Conservation (phyloP, 1,140 invertebrate species). For the Piezodorus guildinii region DNA sequence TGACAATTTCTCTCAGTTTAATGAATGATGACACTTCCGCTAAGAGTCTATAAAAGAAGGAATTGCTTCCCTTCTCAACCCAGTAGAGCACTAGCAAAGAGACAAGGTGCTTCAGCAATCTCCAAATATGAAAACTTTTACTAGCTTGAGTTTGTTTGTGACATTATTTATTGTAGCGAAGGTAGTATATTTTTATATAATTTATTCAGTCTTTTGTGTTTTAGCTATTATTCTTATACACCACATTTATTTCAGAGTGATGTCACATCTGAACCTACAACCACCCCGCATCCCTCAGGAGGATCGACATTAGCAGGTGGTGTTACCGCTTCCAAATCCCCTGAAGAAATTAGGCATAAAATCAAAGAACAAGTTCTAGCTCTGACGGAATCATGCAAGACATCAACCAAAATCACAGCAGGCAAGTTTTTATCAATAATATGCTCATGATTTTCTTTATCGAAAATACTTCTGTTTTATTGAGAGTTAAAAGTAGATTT, state of each 20-base stretch:
- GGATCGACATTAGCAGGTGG: background rate
- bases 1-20: background rate
- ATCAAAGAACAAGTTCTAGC: constrained; percentile 24
- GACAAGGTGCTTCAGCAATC: background rate
- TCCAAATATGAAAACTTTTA: background rate
- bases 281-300: background rate
- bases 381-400: constrained; percentile 24
- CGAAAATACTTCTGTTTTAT: too few relatives aligned
- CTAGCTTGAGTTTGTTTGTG: background rate
- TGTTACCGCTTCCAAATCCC: background rate
- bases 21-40: background rate
- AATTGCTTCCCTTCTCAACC: background rate
- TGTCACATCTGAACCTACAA: background rate
- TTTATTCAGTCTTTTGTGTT: background rate
- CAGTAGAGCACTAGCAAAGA: background rate
- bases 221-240: background rate
- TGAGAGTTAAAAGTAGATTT: background rate
- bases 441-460: too few relatives aligned
- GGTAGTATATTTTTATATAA: background rate
- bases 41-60: background rate
- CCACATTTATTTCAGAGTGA: constrained; percentile 10
- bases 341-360: constrained; percentile 14
- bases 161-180: background rate
- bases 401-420: constrained; percentile 18
- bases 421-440: constrained; percentile 11